phyloP scores from a whole-genome alignment of 1,140 invertebrate genomes.

The Steinernema khuongi region DNA sequence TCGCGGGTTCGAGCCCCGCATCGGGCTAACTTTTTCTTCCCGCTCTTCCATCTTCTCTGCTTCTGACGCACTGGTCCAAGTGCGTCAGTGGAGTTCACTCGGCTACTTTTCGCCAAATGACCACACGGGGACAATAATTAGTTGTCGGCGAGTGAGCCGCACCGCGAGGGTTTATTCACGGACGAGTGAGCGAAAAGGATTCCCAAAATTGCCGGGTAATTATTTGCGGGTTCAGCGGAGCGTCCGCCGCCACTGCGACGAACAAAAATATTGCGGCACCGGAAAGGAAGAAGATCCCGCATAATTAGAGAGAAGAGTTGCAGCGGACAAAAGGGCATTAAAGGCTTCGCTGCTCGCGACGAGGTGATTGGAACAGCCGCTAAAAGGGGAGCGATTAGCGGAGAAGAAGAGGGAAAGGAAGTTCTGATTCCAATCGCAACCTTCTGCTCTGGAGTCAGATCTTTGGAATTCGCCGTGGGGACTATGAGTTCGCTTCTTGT shows the following conservation, averaged over 20 bases:
- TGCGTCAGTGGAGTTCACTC: too few species aligned
- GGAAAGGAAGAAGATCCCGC: too few species aligned
- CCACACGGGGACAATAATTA: conserved; percentile 1
- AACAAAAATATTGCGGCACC: conserved; percentile 6
- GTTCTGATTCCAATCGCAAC: not conserved
- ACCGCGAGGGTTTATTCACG: conserved; percentile 8
- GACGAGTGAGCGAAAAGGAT: conserved; percentile 8
- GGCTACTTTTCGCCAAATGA: too few species aligned
- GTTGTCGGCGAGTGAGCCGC: not conserved
- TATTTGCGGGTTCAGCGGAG: not conserved
- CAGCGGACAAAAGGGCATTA: not conserved
- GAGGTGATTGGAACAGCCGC: not conserved
- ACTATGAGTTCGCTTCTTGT: too few species aligned
- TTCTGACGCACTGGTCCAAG: too few species aligned
- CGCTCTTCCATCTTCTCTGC: too few species aligned
- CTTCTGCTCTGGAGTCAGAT: conserved; percentile 12
- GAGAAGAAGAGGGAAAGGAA: not conserved
- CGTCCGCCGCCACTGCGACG: not conserved
- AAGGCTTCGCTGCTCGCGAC: too few species aligned
- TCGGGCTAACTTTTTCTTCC: too few species aligned
- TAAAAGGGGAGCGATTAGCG: not conserved
- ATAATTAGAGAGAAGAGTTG: not conserved
- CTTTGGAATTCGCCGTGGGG: too few species aligned
- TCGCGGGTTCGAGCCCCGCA: conserved; percentile 54
- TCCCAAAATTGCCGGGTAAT: conserved; percentile 8